These are phyloP conservation scores for Lagorchestes hirsutus DNA, from an alignment of 2,797 vertebrate species.

Conservation along the genomic window DNA sequence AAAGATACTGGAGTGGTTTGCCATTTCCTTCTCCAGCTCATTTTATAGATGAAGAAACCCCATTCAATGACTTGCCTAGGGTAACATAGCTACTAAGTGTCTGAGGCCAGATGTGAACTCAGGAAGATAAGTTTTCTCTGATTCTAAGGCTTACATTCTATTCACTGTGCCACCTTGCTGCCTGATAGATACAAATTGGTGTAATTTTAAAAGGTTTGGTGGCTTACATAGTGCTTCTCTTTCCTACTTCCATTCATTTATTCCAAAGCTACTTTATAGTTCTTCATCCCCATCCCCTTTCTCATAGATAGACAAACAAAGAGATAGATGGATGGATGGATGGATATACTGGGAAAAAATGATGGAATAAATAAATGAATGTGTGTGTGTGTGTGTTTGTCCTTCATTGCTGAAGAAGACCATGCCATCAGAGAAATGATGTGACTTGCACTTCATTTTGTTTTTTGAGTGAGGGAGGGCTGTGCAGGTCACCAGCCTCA, in stretches of 20 bases:
- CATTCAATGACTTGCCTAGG: not conserved
- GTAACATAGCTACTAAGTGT: not conserved
- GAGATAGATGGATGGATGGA: not conserved
- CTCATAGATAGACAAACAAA: no score
- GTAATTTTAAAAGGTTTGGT: not conserved
- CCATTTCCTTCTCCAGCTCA: not conserved
- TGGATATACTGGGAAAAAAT: no score
- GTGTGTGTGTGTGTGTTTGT: no score
- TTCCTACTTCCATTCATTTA: not conserved
- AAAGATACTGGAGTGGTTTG: not conserved
- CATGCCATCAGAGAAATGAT: no score
- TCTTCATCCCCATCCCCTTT: not conserved
- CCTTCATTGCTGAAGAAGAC: no score
- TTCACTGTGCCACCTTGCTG: not conserved
- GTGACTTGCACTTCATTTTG: no score
- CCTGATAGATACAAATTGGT: not conserved
- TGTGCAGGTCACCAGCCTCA: no score
- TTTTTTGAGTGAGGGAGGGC: no score
- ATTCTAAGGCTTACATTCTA: not conserved
- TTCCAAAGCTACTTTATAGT: not conserved
- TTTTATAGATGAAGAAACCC: not conserved
- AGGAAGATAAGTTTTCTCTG: not conserved
- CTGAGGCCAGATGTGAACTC: not conserved
- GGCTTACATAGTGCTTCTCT: not conserved
- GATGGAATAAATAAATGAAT: no score